A percentile compares a stretch with the other conserved stretches of the same genome.
phyloP scores from a whole-genome alignment of 2,888 invertebrate species.

The Morpho achilles region DNA sequence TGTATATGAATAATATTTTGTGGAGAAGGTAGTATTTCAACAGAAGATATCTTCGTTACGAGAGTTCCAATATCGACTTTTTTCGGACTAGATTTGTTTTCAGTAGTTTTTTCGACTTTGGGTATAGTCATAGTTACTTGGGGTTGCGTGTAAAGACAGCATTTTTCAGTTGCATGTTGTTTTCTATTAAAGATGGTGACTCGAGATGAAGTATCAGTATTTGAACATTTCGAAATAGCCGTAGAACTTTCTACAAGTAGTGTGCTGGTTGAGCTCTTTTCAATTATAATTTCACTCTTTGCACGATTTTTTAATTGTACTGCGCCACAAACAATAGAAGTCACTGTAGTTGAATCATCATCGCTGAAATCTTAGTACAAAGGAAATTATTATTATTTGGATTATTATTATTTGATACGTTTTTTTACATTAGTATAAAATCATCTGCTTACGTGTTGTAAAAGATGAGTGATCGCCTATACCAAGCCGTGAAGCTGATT shows the following conservation, averaged over 20 bases:
- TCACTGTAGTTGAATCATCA: conserved; percentile 39
- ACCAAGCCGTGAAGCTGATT: conserved; percentile 55
- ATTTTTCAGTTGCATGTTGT: conserved; percentile 49
- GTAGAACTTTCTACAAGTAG: conserved; percentile 20
- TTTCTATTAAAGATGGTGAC: conserved; percentile 41
- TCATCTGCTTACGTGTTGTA: conserved; percentile 47
- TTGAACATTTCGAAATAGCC: conserved; percentile 42
- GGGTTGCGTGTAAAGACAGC: conserved; percentile 52
- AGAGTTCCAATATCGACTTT: conserved; percentile 55
- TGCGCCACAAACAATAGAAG: conserved; percentile 38
- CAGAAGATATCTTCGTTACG: conserved; percentile 47
- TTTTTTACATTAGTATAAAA: not conserved
- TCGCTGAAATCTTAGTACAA: conserved; percentile 45
- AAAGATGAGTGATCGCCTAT: conserved; percentile 64
- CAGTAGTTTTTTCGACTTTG: conserved; percentile 42
- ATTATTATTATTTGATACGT: not conserved
- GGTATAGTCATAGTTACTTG: conserved; percentile 51
- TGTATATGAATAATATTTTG: conserved; percentile 44
- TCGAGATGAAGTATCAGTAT: conserved; percentile 30
- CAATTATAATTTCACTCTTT: conserved; percentile 36
- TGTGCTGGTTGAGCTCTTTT: conserved; percentile 37
- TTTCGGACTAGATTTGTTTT: conserved; percentile 36
- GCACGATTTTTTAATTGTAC: conserved; percentile 29
- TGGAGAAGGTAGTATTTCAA: conserved; percentile 36
- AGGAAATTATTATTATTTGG: conserved; percentile 4